Evolutionary conservation across 2,888 invertebrate species (phyloP), one percentile per base, ranked within the genome.

Genomic region (Cheiracanthium punctorium): DNA sequence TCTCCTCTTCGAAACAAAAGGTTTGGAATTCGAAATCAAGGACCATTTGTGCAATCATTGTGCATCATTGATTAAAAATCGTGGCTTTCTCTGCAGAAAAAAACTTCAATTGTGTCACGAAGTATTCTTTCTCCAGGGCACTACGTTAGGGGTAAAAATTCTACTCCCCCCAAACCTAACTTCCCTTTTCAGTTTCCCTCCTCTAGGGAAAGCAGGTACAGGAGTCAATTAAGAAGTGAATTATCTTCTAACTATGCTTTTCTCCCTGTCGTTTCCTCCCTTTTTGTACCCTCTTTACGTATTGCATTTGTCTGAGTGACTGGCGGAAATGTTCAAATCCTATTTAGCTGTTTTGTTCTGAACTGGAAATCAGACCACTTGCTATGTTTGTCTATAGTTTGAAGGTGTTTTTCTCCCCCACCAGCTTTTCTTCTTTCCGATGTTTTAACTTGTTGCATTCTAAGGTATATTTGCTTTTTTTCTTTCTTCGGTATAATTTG

Each of bases 21-120:
- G 72, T 64, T 43, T 41, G n/a, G 70, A 70, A 70, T 32, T 69
- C 67, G 74, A 67, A 52, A 67, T 76, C 52, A 72, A 77, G 72
- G 41, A 64, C 76, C 76, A 82, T 71, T 82, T 75, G 24, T 71
- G 28, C 29, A n/a, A n/a, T 37, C 14, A 37, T n/a, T 69, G 69
- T 33, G 69, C 69, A 33, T 67, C 69, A 43, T 79, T 85, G 73
- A 85, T 85, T 85, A 85, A 85, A 85, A 85, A 85, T 79, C 76
- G 33, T 71, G 75, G 71, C 41, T 82, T 82, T 82, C 82, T 82
- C 76, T 82, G 71, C n/a, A 33, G 67, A 28, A 37, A 29, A 48
- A 69, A 43, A 71, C 29, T 71, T 71, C 71, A 71, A 71, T 71
- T 71, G 71, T 71, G 67, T 71, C 71, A 43, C 29, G 71, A n/a